These are phyloP conservation scores for Eupithecia vulgata DNA, from an alignment of 2,888 invertebrate species.

Conservation along the genomic window DNA sequence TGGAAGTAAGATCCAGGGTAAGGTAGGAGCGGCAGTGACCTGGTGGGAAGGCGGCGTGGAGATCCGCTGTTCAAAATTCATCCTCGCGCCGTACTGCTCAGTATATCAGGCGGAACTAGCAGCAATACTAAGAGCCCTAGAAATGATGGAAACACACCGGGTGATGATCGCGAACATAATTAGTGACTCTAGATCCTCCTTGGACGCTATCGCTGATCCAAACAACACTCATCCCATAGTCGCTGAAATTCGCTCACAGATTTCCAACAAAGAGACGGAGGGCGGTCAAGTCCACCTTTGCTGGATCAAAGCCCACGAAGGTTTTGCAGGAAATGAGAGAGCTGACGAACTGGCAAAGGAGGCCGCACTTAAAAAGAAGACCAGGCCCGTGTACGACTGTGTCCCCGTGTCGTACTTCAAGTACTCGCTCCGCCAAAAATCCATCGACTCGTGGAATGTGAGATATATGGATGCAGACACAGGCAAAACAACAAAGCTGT, in stretches of 20 bases:
- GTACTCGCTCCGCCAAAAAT: not conserved
- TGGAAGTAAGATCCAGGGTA: not conserved
- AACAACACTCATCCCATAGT: not conserved
- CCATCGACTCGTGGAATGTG: not conserved
- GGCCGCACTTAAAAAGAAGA: not conserved
- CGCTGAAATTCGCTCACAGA: not conserved
- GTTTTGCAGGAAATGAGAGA: not conserved
- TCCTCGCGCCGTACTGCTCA: not conserved
- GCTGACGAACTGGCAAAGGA: not conserved
- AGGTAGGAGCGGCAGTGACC: conserved; percentile 5
- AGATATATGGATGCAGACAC: not conserved
- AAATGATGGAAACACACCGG: not conserved
- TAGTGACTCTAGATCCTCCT: not conserved
- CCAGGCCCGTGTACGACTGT: not conserved
- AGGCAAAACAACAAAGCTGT: not conserved
- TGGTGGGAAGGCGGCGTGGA: not conserved
- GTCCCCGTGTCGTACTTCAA: not conserved
- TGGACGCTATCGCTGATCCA: not conserved
- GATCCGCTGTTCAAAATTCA: not conserved
- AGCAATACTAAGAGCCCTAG: not conserved
- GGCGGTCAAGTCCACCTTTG: not conserved
- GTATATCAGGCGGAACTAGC: conserved; percentile 4
- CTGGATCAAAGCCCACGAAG: conserved; percentile 4
- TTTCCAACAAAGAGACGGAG: too few species aligned
- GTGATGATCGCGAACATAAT: not conserved